These are phyloP conservation scores for Falco columbarius DNA, from an alignment of 2,797 vertebrate genomes.

Conservation along the genomic window DNA sequence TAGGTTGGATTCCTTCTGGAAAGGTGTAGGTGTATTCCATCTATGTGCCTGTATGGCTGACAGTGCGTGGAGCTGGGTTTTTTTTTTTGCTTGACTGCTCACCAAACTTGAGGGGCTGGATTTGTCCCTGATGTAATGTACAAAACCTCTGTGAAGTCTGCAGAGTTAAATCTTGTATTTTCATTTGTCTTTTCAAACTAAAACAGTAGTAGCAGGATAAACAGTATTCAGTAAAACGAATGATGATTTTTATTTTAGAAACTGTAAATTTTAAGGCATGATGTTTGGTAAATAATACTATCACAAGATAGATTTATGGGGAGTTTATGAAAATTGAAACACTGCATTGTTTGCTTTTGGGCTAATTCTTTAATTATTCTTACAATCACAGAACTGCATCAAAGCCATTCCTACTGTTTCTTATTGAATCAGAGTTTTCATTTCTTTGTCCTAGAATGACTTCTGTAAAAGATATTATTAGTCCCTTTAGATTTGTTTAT, in stretches of 20 bases:
- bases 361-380: not conserved
- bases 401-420: not conserved
- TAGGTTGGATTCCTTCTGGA: not conserved
- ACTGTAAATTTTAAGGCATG: not conserved
- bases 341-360: not conserved
- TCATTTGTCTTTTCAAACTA: not conserved
- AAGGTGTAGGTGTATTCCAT: not conserved
- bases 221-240: not conserved
- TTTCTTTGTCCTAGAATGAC: not conserved
- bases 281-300: not conserved
- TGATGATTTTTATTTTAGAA: not conserved
- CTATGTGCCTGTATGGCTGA: not conserved
- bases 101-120: not conserved
- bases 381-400: not conserved
- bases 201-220: not conserved
- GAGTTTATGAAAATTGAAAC: not conserved
- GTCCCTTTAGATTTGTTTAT: not conserved
- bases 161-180: not conserved
- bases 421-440: not conserved
- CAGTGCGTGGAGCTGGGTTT: not conserved
- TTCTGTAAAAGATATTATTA: not conserved
- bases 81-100: not conserved
- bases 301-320: not conserved
- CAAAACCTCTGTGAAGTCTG: not conserved
- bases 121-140: rapidly evolving